A percentile compares a stretch with the other conserved stretches of the same genome.
phyloP scores from a whole-genome alignment of 2,113 vertebrate species.

The Cariama cristata region DNA sequence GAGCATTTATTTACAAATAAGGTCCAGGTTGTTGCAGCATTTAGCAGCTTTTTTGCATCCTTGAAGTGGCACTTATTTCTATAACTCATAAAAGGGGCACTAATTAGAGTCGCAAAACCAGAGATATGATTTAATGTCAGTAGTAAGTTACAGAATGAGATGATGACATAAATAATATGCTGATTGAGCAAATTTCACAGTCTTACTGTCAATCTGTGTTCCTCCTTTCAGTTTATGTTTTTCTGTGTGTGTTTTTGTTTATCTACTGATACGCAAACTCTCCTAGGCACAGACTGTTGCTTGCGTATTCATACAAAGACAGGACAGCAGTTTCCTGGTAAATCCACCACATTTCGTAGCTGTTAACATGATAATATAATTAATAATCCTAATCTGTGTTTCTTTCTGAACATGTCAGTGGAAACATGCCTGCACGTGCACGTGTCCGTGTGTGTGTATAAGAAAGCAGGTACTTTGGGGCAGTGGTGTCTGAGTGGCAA shows the following conservation, averaged over 20 bases:
- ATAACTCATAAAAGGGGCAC: background rate
- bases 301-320: background rate
- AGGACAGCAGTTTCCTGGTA: background rate
- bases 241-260: background rate
- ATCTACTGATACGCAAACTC: background rate
- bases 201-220: background rate
- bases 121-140: background rate
- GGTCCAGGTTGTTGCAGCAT: background rate
- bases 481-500: background rate
- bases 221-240: background rate
- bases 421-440: background rate
- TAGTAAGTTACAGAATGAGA: background rate
- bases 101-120: background rate
- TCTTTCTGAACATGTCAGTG: background rate
- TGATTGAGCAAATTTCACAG: background rate
- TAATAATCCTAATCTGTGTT: background rate
- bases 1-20: background rate
- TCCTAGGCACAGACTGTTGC: background rate
- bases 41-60: background rate
- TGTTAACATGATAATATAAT: background rate
- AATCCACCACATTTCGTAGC: background rate
- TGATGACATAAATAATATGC: background rate
- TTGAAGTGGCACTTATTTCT: background rate
- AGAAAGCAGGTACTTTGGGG: background rate
- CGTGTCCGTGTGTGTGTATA: fast-evolving